Conservation (phyloP, 2,888 invertebrate species). For the Plebejus anna region DNA sequence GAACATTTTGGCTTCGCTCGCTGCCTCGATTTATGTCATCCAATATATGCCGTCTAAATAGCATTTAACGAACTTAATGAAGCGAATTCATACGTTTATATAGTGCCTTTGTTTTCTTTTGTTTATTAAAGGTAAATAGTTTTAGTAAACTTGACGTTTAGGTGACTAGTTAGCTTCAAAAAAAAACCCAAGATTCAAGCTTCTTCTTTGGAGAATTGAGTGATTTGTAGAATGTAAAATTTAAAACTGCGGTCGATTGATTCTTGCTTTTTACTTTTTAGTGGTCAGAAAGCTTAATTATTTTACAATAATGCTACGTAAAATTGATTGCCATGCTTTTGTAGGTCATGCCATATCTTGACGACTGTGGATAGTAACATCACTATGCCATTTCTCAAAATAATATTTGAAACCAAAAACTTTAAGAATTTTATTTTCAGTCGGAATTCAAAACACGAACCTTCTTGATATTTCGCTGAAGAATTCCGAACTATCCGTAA, state of each 20-base stretch:
- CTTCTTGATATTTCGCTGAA: conserved; percentile 17
- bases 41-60: conserved; percentile 43
- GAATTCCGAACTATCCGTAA: conserved; percentile 42
- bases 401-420: not conserved
- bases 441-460: not conserved
- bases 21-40: conserved; percentile 45
- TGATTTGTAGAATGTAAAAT: no score
- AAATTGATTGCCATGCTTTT: no score
- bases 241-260: no score
- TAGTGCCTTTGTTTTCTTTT: not conserved
- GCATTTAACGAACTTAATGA: conserved; percentile 35
- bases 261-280: no score
- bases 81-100: conserved; percentile 8
- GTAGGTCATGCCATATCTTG: no score
- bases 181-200: no score
- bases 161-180: not conserved
- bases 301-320: no score
- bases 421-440: not conserved
- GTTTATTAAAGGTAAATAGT: not conserved
- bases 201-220: no score
- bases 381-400: no score
- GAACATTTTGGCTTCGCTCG: conserved; percentile 50
- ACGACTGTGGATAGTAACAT: no score
- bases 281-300: no score
- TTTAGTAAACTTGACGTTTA: not conserved